These are phyloP conservation scores for Aphelinus atriplicis DNA, from an alignment of 1,140 invertebrate genomes.

Conservation along the genomic window DNA sequence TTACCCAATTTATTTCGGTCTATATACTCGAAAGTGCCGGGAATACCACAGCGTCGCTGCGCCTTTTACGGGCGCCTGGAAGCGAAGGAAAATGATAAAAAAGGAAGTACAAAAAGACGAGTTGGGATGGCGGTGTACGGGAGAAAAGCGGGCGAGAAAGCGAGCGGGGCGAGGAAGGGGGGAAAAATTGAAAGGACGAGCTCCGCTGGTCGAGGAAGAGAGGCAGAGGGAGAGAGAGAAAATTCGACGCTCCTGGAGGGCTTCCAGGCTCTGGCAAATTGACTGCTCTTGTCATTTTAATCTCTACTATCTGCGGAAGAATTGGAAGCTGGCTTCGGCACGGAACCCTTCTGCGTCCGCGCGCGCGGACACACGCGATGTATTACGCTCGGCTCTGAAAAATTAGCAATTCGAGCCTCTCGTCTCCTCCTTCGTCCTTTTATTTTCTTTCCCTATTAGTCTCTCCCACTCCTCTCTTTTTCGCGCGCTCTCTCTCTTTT, in stretches of 20 bases:
- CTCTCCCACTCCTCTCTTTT: not conserved
- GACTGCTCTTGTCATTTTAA: slow-evolving; percentile 44
- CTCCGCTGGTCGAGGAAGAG: not conserved
- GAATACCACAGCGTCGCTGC: not conserved
- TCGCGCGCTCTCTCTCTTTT: slow-evolving; percentile 1
- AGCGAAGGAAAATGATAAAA: slow-evolving; percentile 12
- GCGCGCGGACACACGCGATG: not conserved
- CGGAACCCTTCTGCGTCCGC: not conserved
- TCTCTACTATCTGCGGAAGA: slow-evolving; percentile 35
- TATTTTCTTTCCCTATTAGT: not conserved
- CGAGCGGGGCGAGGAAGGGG: not conserved
- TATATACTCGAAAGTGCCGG: not conserved
- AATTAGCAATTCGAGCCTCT: slow-evolving; percentile 25
- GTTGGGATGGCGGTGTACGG: not conserved
- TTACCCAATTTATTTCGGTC: slow-evolving; percentile 13
- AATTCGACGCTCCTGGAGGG: slow-evolving; percentile 37
- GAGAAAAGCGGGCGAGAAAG: not conserved
- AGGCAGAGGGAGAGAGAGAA: slow-evolving; percentile 4
- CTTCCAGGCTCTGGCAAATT: slow-evolving; percentile 37
- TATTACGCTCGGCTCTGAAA: slow-evolving; percentile 8
- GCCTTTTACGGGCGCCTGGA: slow-evolving; percentile 4
- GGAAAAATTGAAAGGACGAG: slow-evolving; percentile 17
- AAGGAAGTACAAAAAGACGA: slow-evolving; percentile 7
- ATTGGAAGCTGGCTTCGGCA: slow-evolving; percentile 7
- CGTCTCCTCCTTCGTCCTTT: not conserved